A percentile compares a stretch with the other conserved stretches of the same genome.
Conservation (phyloP, 2,113 vertebrate genomes). For the Ancistrus triradiatus region DNA sequence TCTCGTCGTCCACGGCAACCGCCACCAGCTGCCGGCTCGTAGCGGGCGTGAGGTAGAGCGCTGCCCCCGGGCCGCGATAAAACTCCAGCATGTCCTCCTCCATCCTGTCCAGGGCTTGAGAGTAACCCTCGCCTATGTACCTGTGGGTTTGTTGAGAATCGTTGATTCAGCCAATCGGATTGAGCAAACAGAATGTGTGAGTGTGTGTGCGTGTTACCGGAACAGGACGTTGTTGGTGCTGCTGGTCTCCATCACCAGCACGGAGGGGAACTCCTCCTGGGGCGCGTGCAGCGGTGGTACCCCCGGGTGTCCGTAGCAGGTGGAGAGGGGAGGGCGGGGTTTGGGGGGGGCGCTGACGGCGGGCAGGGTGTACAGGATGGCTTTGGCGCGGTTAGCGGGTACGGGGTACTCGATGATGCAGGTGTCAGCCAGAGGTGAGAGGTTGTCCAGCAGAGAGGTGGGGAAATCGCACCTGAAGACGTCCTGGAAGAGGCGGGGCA, state of each 20-base stretch:
- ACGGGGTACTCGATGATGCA: conserved; percentile 78
- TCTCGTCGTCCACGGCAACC: conserved; percentile 73
- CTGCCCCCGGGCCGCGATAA: conserved; percentile 62
- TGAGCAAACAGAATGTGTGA: not conserved
- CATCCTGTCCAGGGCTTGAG: conserved; percentile 81
- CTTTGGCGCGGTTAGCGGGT: conserved; percentile 73
- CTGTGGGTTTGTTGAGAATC: conserved; percentile 52
- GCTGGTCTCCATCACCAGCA: conserved; percentile 79
- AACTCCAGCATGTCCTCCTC: conserved; percentile 82
- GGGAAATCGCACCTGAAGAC: conserved; percentile 76
- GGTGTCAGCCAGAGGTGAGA: conserved; percentile 74
- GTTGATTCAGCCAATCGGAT: no score
- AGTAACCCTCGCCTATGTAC: conserved; percentile 87
- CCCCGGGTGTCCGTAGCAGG: conserved; percentile 30
- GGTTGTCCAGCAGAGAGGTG: conserved; percentile 69
- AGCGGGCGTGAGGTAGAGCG: conserved; percentile 48
- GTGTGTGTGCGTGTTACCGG: conserved; percentile 60
- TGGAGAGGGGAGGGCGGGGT: conserved; percentile 40
- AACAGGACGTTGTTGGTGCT: conserved; percentile 78
- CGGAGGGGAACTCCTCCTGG: conserved; percentile 73
- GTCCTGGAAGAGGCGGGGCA: conserved; percentile 84
- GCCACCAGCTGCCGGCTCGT: conserved; percentile 77
- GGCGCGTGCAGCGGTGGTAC: conserved; percentile 74
- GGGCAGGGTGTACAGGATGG: conserved; percentile 80
- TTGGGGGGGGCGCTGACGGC: conserved; percentile 45